phyloP scores from a whole-genome alignment of 2,113 vertebrate genomes.

The Catharus minimus region DNA sequence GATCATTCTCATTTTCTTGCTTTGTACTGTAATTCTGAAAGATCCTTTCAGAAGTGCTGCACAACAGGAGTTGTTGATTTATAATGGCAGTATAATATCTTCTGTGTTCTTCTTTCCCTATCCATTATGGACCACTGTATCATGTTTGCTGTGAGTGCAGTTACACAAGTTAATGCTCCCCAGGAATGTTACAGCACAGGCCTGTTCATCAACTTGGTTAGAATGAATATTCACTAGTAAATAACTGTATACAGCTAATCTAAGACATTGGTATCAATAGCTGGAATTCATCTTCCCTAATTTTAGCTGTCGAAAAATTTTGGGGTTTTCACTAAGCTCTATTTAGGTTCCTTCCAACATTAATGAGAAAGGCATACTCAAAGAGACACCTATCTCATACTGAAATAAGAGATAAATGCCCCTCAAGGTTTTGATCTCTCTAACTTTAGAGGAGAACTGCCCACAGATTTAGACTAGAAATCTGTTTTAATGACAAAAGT shows the following conservation, averaged over 20 bases:
- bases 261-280: not conserved
- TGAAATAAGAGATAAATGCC: not conserved
- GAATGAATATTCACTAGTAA: not conserved
- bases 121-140: not conserved
- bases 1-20: not conserved
- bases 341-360: not conserved
- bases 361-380: not conserved
- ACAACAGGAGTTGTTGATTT: not conserved
- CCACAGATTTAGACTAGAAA: not conserved
- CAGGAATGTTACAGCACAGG: not conserved
- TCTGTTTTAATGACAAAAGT: not conserved
- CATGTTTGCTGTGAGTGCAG: not conserved
- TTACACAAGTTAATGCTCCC: not conserved
- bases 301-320: not conserved
- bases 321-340: not conserved
- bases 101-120: not conserved
- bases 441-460: not conserved
- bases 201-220: not conserved
- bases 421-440: not conserved
- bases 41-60: not conserved
- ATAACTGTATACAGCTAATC: not conserved
- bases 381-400: not conserved
- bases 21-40: not conserved
- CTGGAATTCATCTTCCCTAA: not conserved
- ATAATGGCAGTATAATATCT: not conserved